Percentiles rank a stretch among this genome's conserved stretches.
These are phyloP conservation scores for Labeo catla DNA, from an alignment of 2,113 vertebrate species.

Conservation along the genomic window DNA sequence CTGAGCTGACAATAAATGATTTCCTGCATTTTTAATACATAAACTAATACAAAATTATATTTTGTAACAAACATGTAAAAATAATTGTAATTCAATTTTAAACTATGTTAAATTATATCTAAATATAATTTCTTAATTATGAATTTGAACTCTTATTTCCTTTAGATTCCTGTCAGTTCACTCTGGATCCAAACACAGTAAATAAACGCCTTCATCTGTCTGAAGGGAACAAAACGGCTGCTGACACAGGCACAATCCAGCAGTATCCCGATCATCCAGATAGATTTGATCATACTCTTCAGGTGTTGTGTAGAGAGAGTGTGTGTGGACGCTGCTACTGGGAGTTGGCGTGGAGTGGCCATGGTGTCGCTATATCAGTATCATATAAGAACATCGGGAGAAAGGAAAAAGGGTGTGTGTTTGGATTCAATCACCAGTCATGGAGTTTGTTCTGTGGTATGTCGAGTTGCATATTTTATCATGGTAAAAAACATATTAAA, in stretches of 20 bases:
- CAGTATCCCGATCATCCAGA: not conserved
- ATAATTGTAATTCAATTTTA: no score
- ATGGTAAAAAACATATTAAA: not conserved
- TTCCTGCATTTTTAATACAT: not conserved
- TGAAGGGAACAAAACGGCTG: not conserved
- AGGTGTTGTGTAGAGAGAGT: constrained; percentile 4
- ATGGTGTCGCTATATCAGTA: not conserved
- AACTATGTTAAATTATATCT: no score
- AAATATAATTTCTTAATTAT: not conserved
- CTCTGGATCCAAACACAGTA: constrained; percentile 18
- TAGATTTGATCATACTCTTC: not conserved
- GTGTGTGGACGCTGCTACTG: constrained; percentile 27
- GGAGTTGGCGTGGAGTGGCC: not conserved
- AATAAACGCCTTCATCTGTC: not conserved
- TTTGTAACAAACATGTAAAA: not conserved
- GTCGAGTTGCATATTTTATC: not conserved
- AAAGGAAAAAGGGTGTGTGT: not conserved
- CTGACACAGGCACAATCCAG: not conserved
- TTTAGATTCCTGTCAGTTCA: not conserved
- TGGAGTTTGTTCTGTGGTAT: not conserved
- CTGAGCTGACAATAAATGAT: no score
- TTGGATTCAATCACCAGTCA: constrained; percentile 8
- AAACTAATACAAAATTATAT: not conserved
- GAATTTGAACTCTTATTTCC: not conserved
- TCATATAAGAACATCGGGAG: not conserved